Conservation (phyloP, 2,797 vertebrate genomes). For the Gila robusta region DNA sequence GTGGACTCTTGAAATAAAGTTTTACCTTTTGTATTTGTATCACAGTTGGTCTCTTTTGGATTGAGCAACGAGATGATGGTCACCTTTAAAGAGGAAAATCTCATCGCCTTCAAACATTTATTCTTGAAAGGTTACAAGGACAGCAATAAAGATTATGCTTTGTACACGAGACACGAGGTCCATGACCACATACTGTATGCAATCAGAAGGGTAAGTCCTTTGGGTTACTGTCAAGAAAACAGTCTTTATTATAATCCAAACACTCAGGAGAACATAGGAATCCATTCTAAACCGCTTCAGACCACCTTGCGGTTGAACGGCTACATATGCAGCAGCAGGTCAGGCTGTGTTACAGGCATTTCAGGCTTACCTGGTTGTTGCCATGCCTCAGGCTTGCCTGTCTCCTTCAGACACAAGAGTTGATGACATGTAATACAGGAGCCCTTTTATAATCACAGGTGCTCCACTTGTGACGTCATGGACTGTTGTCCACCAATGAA, state of each 20-base stretch:
- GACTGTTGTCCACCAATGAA: too few species aligned
- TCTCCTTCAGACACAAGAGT: too few species aligned
- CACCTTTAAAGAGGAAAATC: constrained; percentile 93
- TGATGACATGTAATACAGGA: too few species aligned
- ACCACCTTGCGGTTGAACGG: too few species aligned
- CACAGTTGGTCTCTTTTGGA: constrained; percentile 91
- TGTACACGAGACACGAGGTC: constrained; percentile 89
- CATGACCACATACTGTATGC: constrained; percentile 87
- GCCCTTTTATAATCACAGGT: too few species aligned
- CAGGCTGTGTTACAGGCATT: too few species aligned
- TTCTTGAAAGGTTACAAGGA: constrained; percentile 93
- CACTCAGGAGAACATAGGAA: neutral
- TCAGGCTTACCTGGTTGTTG: too few species aligned
- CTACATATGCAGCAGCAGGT: too few species aligned
- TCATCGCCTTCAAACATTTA: constrained; percentile 90
- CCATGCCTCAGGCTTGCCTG: too few species aligned
- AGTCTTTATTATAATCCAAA: neutral
- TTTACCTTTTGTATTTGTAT: constrained; percentile 27
- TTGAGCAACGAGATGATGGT: constrained; percentile 98
- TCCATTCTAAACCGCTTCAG: too few species aligned
- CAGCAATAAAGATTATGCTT: constrained; percentile 79
- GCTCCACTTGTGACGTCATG: too few species aligned
- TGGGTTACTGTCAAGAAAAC: neutral
- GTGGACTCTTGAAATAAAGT: neutral
- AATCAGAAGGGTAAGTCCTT: constrained; percentile 81